Base-by-base conservation (phyloP, 2,888 invertebrate species). In the Mesorhabditis belari region DNA sequence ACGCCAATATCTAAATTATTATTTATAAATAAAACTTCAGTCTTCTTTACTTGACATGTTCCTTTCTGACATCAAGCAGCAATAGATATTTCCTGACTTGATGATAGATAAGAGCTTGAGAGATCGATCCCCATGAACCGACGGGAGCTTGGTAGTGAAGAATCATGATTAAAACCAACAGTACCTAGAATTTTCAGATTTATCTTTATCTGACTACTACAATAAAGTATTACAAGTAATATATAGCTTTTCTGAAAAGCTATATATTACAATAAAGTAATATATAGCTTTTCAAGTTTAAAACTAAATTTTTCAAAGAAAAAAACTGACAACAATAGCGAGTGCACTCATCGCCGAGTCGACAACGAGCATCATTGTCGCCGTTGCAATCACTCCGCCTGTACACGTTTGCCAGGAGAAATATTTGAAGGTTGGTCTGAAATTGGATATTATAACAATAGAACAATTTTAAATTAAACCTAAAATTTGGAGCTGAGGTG, bases 41-140 rank as follows among this genome's bases (percentile, higher is more conserved):
- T n/a, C n/a, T n/a, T n/a, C n/a, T n/a, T 55, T 61, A 75, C 68
- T 79, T 77, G 2, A 99, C 95, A 83, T 98, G 98, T 81, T 94
- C 91, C 71, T 98, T 94, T 0, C 98, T 87, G 0, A 91, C 90
- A 83, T 98, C 98, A 81, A 98, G 83, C 82, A 98, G 87, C 0
- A 99, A 85, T 9, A 98, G 85, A 84, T 98, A 98, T 82, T 99
- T 99, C 50, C 98, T 86, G 6, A 80, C 79, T 67, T 95, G 94
- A 82, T 98, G 96, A 83, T 98, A 98, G 81, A 98, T 95, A 24
- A 98, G 86, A n/a, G 98, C 80, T 85, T 98, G 98, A 21, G 93
- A 92, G 73, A 98, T 92, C 58, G 92, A 93, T 29, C 98, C 98
- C 95, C 98, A 98, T 70, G 87, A 86, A 19, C 90, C 89, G 23